Evolutionary conservation across 2,113 vertebrate genomes (phyloP).

Genomic region (Hyla sarda): DNA sequence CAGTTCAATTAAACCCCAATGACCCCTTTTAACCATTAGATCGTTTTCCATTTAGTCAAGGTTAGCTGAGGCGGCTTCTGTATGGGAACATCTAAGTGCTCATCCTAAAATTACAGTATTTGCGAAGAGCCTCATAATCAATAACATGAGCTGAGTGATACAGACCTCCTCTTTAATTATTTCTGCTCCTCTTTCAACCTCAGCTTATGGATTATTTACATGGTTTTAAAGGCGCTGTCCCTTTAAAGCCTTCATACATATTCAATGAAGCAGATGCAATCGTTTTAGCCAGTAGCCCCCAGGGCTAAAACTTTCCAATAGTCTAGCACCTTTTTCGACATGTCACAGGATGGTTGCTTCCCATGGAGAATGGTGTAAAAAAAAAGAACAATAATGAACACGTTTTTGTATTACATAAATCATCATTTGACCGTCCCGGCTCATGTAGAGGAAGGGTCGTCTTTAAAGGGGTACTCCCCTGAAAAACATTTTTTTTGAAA

Average conservation of each 20-base stretch:
- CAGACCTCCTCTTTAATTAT: background rate
- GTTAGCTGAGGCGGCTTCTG: conserved; percentile 41
- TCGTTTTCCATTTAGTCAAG: conserved; percentile 49
- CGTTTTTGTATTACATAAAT: too few species aligned
- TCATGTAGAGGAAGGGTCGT: too few species aligned
- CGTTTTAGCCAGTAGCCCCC: background rate
- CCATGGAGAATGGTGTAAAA: background rate
- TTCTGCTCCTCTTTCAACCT: background rate
- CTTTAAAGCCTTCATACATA: conserved; percentile 31
- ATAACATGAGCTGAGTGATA: conserved; percentile 9
- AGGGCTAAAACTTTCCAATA: conserved; percentile 1
- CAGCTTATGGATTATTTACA: background rate
- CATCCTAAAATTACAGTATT: conserved; percentile 24
- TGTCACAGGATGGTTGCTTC: conserved; percentile 6
- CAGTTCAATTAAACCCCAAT: conserved; percentile 47
- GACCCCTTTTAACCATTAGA: conserved; percentile 57
- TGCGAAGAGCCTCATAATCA: background rate
- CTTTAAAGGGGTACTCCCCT: too few species aligned
- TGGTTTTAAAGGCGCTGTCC: background rate
- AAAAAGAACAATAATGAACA: background rate
- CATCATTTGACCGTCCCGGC: too few species aligned
- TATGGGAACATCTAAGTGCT: conserved; percentile 32
- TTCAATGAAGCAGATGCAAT: conserved; percentile 34
- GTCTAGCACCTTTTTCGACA: conserved; percentile 4
- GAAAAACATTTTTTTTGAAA: too few species aligned